Conservation (phyloP, 2,797 vertebrate species). For the Linurgus olivaceus region DNA sequence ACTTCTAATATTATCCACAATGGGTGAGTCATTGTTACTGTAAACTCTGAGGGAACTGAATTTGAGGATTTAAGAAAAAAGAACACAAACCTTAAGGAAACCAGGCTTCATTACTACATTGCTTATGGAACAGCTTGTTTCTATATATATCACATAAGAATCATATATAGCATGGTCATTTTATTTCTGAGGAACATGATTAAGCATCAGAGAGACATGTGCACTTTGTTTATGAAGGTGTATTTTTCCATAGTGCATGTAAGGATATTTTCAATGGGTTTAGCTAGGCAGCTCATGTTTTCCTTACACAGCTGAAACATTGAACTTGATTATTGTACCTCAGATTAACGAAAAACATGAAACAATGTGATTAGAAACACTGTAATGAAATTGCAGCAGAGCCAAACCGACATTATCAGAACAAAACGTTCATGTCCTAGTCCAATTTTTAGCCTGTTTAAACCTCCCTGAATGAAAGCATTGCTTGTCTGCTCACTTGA, state of each 20-base stretch:
- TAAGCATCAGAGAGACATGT: not conserved
- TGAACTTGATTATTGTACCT: not conserved
- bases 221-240: not conserved
- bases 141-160: not conserved
- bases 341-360: not conserved
- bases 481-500: not conserved
- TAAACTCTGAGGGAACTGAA: not conserved
- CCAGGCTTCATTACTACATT: not conserved
- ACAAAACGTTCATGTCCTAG: not conserved
- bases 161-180: not conserved
- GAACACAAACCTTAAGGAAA: conserved; percentile 8
- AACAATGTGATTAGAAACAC: not conserved
- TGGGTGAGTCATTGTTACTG: not conserved
- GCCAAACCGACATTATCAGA: not conserved
- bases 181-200: not conserved
- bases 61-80: conserved; percentile 29
- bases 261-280: not conserved
- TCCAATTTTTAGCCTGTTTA: not conserved
- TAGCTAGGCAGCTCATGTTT: not conserved
- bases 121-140: conserved; percentile 13
- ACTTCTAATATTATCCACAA: not conserved
- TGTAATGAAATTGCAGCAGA: not conserved
- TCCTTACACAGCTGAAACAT: not conserved
- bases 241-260: not conserved
- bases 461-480: not conserved